Evolutionary conservation across 2,113 vertebrate genomes (phyloP).

Genomic region (Tychaedon coryphoeus): DNA sequence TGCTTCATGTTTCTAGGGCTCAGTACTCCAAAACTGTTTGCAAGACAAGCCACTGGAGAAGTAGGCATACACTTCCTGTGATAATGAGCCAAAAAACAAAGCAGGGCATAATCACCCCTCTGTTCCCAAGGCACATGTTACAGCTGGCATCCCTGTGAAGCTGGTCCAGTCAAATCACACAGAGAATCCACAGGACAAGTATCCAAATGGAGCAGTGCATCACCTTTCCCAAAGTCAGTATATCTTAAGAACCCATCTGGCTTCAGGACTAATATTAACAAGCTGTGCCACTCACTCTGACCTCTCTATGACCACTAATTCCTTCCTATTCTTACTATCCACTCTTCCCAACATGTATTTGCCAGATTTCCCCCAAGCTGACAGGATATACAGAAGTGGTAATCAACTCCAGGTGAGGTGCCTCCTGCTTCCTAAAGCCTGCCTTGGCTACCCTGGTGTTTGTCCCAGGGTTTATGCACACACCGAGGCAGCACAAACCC

Average conservation of each 20-base stretch:
- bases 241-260: background rate
- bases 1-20: background rate
- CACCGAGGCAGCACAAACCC: background rate
- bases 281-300: slow-evolving; percentile 9
- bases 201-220: background rate
- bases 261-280: background rate
- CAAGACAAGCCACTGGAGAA: background rate
- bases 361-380: background rate
- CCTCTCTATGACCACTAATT: slow-evolving; percentile 11
- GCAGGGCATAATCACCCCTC: background rate
- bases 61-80: background rate
- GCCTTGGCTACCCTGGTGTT: background rate
- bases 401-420: slow-evolving; percentile 34
- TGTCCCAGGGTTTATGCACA: background rate
- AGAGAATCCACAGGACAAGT: background rate
- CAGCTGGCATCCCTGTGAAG: background rate
- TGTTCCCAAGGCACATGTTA: background rate
- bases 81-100: background rate
- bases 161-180: background rate
- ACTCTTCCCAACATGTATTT: slow-evolving; percentile 6
- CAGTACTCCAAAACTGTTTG: background rate
- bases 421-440: background rate
- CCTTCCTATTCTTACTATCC: background rate
- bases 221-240: background rate
- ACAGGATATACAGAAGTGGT: slow-evolving; percentile 12